phyloP scores from a whole-genome alignment of 1,140 invertebrate species.

The Reticulitermes speratus region DNA sequence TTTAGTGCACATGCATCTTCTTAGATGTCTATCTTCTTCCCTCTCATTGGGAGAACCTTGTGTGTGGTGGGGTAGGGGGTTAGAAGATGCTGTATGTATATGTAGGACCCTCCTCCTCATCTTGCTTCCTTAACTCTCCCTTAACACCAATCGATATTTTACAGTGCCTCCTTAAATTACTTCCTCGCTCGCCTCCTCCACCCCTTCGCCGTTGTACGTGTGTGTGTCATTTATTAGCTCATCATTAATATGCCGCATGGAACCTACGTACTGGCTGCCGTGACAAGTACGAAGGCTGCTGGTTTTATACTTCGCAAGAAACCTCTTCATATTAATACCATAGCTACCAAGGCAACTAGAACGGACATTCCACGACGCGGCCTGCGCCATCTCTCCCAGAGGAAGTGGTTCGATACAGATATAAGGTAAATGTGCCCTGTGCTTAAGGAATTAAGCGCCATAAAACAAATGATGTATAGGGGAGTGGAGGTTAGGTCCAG shows the following conservation, averaged over 20 bases:
- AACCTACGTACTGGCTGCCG: not conserved
- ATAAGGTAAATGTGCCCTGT: too few species aligned
- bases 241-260: conserved; percentile 24
- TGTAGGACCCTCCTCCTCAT: not conserved
- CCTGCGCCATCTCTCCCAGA: too few species aligned
- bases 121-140: not conserved
- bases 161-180: conserved; percentile 27
- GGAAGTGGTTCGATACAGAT: too few species aligned
- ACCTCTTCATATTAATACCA: not conserved
- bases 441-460: too few species aligned
- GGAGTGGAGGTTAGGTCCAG: too few species aligned
- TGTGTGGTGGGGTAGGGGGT: not conserved
- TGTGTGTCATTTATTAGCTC: conserved; percentile 26
- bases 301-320: not conserved
- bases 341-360: not conserved
- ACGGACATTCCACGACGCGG: too few species aligned
- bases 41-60: not conserved
- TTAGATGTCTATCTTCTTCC: not conserved
- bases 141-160: conserved; percentile 24
- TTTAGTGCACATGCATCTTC: not conserved
- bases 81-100: conserved; percentile 5
- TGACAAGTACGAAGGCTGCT: not conserved
- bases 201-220: not conserved
- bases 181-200: not conserved
- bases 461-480: too few species aligned